Evolutionary conservation across 2,888 invertebrate species (phyloP).

Genomic region (Lochmaea capreae): DNA sequence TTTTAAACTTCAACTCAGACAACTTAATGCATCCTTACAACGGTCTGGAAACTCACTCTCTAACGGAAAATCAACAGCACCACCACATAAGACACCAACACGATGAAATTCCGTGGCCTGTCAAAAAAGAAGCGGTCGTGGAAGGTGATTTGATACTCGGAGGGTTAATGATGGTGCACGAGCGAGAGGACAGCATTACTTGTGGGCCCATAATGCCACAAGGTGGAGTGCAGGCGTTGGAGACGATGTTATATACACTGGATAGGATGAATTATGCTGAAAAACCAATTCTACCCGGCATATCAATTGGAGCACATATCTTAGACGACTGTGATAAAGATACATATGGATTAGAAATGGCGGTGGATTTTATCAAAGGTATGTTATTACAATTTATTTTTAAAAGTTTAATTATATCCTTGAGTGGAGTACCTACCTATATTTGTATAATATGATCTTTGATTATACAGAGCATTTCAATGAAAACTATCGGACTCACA

Average conservation of each 20-base stretch:
- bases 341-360: conserved; percentile 95
- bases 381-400: conserved; percentile 56
- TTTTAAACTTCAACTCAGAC: conserved; percentile 38
- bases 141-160: conserved; percentile 91
- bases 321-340: conserved; percentile 96
- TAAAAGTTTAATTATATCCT: no score
- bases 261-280: conserved; percentile 79
- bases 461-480: no score
- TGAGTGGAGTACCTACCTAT: no score
- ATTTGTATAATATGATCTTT: no score
- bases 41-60: conserved; percentile 16
- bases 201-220: conserved; percentile 96
- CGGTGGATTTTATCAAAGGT: conserved; percentile 97
- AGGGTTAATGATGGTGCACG: conserved; percentile 96
- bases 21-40: conserved; percentile 35
- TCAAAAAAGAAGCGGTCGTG: conserved; percentile 86
- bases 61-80: conserved; percentile 44
- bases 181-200: conserved; percentile 86
- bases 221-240: conserved; percentile 88
- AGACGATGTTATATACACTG: conserved; percentile 92
- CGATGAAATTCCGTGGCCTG: conserved; percentile 74
- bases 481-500: no score
- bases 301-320: conserved; percentile 87
- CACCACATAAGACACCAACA: conserved; percentile 50
- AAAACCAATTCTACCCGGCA: conserved; percentile 78